phyloP scores from a whole-genome alignment of 1,140 invertebrate genomes.

The Melanaphis sacchari region DNA sequence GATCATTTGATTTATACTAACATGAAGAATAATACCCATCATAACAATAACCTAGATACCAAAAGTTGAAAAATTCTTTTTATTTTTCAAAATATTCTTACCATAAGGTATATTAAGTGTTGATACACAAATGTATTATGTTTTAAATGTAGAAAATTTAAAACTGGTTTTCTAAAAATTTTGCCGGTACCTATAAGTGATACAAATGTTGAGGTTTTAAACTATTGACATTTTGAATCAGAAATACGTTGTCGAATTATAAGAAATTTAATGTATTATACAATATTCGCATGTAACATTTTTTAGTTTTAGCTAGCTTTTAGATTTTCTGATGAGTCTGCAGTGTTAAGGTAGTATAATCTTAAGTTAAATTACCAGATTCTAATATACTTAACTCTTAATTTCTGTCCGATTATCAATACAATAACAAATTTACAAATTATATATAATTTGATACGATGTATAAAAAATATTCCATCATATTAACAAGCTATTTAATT shows the following conservation, averaged over 20 bases:
- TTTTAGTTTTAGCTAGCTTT: not conserved
- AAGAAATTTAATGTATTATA: no score
- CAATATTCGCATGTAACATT: no score
- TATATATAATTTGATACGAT: no score
- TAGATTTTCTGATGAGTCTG: not conserved
- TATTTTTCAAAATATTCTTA: not conserved
- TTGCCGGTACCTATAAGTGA: not conserved
- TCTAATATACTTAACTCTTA: no score
- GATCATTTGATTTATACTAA: not conserved
- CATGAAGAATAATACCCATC: not conserved
- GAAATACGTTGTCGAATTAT: no score
- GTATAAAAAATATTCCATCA: no score
- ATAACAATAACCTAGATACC: not conserved
- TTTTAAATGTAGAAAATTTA: not conserved
- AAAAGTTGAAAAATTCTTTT: not conserved
- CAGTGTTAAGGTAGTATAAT: no score
- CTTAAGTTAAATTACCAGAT: no score
- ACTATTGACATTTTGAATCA: not conserved
- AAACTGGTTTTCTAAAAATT: not conserved
- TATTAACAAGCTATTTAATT: no score
- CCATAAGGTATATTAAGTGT: not conserved
- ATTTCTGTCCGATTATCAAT: no score
- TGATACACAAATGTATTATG: no score
- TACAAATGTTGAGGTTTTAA: not conserved
- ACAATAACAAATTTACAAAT: no score